Base-by-base conservation (phyloP, 2,797 vertebrate species). In the Cichlasoma orientale region DNA sequence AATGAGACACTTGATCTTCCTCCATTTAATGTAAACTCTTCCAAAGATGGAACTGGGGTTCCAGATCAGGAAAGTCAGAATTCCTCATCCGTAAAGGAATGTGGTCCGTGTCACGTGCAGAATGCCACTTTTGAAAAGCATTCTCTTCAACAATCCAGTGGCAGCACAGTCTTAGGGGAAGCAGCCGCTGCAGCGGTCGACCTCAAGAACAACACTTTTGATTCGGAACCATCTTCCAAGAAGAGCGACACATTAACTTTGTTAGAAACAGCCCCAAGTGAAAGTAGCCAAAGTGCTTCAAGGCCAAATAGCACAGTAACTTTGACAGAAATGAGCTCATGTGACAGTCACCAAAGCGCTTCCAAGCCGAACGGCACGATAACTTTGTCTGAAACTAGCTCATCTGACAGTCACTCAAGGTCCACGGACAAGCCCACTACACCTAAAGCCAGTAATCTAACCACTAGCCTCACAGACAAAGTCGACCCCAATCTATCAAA, bases 1-100 rank as follows among this genome's bases (percentile, higher is more conserved):
- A 85, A 88, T 33, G 75, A 36, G 16, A 92, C 87, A 1, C 4
- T 80, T 7, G 91, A 88, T 71, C 33, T 87, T 54, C 50, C 84
- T 3, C 0, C 71, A 3, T 68, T 75, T 14, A 53, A 54, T 76
- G 75, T 12, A 47, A 63, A 44, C 29, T 68, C 13, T 1, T 31
- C 72, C 23, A 58, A 54, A 36, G 27, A 6, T 7, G 55, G 54
- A 12, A 36, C 3, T 14, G 50, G 47, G 2, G 5, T 38, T 16
- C 31, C 56, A 14, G 66, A 74, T 14, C 57, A 44, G 9, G 10
- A 63, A 2, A 55, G 38, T 75, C 56, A 69, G 2, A 79, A 18
- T 47, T 4, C 18, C 61, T 82, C 80, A 2, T 7, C 68, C 52
- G 31, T 9, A n/a, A 83, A 79, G 2, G 21, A 79, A 29, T 44